Base-by-base conservation (phyloP, 1,140 invertebrate species). In the Gryllus bimaculatus region DNA sequence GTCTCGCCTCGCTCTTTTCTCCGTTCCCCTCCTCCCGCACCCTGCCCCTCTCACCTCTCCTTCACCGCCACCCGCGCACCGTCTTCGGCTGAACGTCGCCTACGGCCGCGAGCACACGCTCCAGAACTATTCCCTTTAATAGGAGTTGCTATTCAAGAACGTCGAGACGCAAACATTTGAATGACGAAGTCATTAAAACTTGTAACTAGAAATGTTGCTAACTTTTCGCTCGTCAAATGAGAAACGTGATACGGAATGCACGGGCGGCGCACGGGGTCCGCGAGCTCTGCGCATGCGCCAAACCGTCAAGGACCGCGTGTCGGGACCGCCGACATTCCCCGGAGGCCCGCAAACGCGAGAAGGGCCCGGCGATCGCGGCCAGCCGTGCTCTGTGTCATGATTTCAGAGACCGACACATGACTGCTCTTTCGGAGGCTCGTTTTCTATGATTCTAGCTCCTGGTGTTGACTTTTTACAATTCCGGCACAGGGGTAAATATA, bases 151-250 rank as follows among this genome's bases (percentile, higher is more conserved):
- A 66, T 66, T 66, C 54, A 66, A 66, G 54, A 66, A 66, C 54
- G 54, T 66, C 54, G 54, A 66, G 54, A 66, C 54, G 54, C 54
- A 66, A 66, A 66, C 54, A 66, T 66, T 18, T 66, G 54, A 66
- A 66, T 66, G 54, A 66, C 54, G 54, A 66, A 66, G 54, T 66
- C 54, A 66, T 66, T 66, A 66, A 66, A 66, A 66, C 54, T 66
- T 66, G 54, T 66, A 66, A 66, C 54, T 66, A 66, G 54, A 66
- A 66, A 66, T 66, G 54, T 66, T 66, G 54, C 54, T 66, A 66
- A 66, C 54, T 66, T 66, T 66, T 66, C 54, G 54, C 54, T 66
- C 54, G 54, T 66, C 54, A 66, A 66, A 66, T 66, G 54, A 66
- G 54, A 66, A 66, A 66, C 54, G 54, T 66, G 54, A 18, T 66